Conservation (phyloP, 1,140 invertebrate species). For the Lepidurus packardi region DNA sequence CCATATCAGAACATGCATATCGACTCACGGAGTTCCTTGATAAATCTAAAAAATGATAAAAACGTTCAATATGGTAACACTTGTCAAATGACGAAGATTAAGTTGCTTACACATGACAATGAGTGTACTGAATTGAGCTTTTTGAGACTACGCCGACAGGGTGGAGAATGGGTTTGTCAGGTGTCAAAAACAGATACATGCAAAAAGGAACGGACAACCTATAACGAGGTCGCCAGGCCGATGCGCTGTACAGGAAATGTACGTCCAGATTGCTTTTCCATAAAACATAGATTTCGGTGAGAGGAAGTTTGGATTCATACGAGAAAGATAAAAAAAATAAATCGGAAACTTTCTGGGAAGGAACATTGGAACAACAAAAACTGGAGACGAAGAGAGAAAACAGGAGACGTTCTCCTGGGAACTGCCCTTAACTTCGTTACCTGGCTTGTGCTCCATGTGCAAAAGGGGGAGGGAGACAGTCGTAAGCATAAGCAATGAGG, state of each 20-base stretch:
- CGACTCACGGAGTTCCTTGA: too few species aligned
- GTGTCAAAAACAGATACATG: background rate
- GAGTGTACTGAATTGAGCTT: background rate
- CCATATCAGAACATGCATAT: too few species aligned
- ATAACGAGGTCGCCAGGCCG: background rate
- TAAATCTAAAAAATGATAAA: too few species aligned
- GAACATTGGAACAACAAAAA: background rate
- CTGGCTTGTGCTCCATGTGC: background rate
- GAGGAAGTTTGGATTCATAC: background rate
- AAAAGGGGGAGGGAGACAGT: background rate
- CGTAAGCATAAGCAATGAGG: constrained; percentile 21
- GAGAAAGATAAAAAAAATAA: background rate
- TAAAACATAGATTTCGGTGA: background rate
- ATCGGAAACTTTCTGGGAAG: background rate
- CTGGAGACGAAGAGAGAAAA: background rate
- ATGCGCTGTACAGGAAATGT: background rate
- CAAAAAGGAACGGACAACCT: background rate
- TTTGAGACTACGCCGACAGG: background rate
- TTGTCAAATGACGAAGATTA: too few species aligned
- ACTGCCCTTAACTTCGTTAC: constrained; percentile 13
- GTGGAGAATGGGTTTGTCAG: background rate
- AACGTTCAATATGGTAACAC: too few species aligned
- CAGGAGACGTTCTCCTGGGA: background rate
- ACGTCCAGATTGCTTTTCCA: background rate
- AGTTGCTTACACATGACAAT: background rate